These are phyloP conservation scores for Drosophila testacea DNA, from an alignment of 2,888 invertebrate genomes.

Conservation along the genomic window DNA sequence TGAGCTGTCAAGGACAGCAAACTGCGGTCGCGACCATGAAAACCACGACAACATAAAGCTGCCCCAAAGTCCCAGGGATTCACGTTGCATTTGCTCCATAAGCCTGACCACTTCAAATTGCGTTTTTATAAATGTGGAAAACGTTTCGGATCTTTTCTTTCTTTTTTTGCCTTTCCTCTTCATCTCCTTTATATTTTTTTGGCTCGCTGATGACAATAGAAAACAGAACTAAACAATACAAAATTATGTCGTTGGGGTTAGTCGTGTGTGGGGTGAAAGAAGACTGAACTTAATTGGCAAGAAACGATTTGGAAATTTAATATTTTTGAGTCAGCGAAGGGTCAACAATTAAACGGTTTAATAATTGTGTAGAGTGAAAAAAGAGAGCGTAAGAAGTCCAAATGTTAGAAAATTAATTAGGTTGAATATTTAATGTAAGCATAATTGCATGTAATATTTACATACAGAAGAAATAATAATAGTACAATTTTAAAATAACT, in stretches of 20 bases:
- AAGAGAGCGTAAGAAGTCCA: not conserved
- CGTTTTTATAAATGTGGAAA: conserved; percentile 29
- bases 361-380: not conserved
- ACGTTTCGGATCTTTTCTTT: conserved; percentile 26
- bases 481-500: no score
- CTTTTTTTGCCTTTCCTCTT: conserved; percentile 1
- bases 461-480: no score
- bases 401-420: not conserved
- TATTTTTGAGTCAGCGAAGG: conserved; percentile 1
- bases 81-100: conserved; percentile 39
- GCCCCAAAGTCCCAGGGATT: conserved; percentile 28
- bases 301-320: not conserved
- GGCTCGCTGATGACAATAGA: conserved; percentile 17
- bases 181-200: conserved; percentile 6
- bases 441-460: no score
- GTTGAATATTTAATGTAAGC: no score
- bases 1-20: conserved; percentile 60
- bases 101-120: conserved; percentile 41
- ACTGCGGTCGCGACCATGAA: conserved; percentile 16
- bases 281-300: conserved; percentile 10
- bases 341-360: not conserved
- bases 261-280: not conserved
- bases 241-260: conserved; percentile 10
- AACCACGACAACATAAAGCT: conserved; percentile 32
- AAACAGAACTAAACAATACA: conserved; percentile 28